These are phyloP conservation scores for Oryzias curvinotus DNA, from an alignment of 2,113 vertebrate genomes.

Conservation along the genomic window DNA sequence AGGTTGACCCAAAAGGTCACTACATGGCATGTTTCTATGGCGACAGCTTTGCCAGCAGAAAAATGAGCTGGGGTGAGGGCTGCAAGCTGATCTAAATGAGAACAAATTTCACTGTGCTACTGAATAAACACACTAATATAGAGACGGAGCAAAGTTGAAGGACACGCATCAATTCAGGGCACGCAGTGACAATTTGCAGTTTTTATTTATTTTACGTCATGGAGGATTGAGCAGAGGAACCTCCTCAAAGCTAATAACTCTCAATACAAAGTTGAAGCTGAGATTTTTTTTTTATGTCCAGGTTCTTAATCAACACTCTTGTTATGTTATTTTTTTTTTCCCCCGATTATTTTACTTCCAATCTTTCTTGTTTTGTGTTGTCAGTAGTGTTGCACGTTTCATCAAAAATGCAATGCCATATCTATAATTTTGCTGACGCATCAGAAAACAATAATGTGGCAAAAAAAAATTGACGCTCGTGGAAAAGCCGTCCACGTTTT, in stretches of 20 bases:
- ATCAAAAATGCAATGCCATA: no score
- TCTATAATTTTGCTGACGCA: no score
- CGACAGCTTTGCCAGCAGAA: constrained; percentile 49
- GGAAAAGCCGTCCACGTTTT: no score
- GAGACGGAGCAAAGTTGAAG: not conserved
- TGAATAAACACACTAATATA: constrained; percentile 15
- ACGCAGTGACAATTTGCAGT: no score
- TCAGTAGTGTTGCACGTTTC: not conserved
- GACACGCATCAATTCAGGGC: not conserved
- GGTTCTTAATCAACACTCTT: not conserved
- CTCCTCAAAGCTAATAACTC: no score
- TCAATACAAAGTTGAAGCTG: not conserved
- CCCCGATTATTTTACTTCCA: not conserved
- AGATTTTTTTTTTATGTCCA: not conserved
- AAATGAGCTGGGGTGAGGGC: constrained; percentile 33
- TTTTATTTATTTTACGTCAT: no score
- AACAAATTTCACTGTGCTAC: not conserved
- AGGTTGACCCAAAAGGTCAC: constrained; percentile 62
- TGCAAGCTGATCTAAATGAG: constrained; percentile 28
- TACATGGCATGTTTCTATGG: constrained; percentile 51
- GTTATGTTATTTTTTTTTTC: no score
- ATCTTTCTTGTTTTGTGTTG: not conserved
- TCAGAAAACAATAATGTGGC: no score
- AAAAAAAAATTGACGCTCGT: no score
- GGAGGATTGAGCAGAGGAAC: no score